Evolutionary conservation across 2,797 vertebrate species (phyloP).

Genomic region (Micrastur ruficollis): DNA sequence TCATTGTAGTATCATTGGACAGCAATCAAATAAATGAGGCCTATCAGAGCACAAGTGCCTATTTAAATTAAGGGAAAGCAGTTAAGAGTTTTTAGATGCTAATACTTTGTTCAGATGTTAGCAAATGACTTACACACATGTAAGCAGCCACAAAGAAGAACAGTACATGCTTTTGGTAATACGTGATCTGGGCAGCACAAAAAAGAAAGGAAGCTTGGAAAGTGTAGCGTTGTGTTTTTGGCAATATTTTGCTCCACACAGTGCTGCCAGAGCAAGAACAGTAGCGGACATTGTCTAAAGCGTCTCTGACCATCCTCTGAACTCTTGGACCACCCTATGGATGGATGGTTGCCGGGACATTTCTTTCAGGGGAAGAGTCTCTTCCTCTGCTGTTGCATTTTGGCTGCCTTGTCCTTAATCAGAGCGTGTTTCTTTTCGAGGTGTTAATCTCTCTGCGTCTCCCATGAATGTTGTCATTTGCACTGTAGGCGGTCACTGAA

Average conservation of each 20-base stretch:
- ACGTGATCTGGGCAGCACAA: constrained; percentile 33
- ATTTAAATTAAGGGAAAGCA: constrained; percentile 62
- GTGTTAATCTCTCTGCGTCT: constrained; percentile 51
- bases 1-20: constrained; percentile 7
- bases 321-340: constrained; percentile 42
- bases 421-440: constrained; percentile 10
- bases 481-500: constrained; percentile 18
- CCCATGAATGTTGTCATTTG: constrained; percentile 34
- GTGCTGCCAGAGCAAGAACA: constrained; percentile 57
- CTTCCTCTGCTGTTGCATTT: constrained; percentile 13
- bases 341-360: constrained; percentile 33
- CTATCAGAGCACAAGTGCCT: constrained; percentile 44
- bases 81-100: constrained; percentile 49
- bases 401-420: constrained; percentile 27
- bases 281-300: constrained; percentile 50
- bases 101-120: constrained; percentile 64
- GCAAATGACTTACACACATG: constrained; percentile 63
- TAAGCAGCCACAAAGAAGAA: constrained; percentile 32
- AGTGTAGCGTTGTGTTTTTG: constrained; percentile 28
- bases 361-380: constrained; percentile 40
- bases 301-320: constrained; percentile 46
- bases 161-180: constrained; percentile 45
- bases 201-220: constrained; percentile 41
- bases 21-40: constrained; percentile 55
- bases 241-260: constrained; percentile 23